Base-by-base conservation (phyloP, 1,140 invertebrate genomes). In the Drosophila repletoides region DNA sequence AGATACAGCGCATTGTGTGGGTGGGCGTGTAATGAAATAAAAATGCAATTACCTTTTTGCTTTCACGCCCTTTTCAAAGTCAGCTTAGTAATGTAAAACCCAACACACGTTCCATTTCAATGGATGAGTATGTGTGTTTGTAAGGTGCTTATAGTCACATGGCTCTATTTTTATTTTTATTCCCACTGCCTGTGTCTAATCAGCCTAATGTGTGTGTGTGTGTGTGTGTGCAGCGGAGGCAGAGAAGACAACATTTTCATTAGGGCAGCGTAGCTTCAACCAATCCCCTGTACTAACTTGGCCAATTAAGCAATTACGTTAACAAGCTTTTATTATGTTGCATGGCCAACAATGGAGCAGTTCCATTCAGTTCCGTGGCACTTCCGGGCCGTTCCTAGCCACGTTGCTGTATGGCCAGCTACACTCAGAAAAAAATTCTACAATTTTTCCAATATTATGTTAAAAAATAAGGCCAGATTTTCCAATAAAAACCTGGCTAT, bases 271-370 rank as follows among this genome's bases (percentile, higher is more conserved):
- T 65, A 15, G 24, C 43, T 59, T 55, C 10, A 40, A 36, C 29
- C 10, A 52, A 31, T 22, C 43, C 36, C 19, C 2, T 33, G 55
- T 12, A 41, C 28, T 34, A 41, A 33, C 24, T n/a, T 71, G 70
- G 74, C 61, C 80, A 84, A 84, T 84, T 84, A 84, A 84, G 79
- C 79, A 84, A 86, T 84, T 84, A 84, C 71, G 79, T 61, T 86
- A 84, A 84, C 79, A 84, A 84, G 79, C 79, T 86, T 76, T 84
- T 84, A 84, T 84, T 84, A 75, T 86, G 71, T 72, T 86, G 73
- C 49, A 59, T 52, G 43, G 55, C 55, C 26, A 58, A 36, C 26
- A 33, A 26, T 38, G 34, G 33, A 40, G 33, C 38, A 29, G 15
- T 41, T 46, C 33, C n/a, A n/a, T n/a, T n/a, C n/a, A n/a, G n/a